Percentiles rank a stretch among this genome's conserved stretches.
These are phyloP conservation scores for Neopelma chrysocephalum DNA, from an alignment of 2,797 vertebrate genomes.

Conservation along the genomic window DNA sequence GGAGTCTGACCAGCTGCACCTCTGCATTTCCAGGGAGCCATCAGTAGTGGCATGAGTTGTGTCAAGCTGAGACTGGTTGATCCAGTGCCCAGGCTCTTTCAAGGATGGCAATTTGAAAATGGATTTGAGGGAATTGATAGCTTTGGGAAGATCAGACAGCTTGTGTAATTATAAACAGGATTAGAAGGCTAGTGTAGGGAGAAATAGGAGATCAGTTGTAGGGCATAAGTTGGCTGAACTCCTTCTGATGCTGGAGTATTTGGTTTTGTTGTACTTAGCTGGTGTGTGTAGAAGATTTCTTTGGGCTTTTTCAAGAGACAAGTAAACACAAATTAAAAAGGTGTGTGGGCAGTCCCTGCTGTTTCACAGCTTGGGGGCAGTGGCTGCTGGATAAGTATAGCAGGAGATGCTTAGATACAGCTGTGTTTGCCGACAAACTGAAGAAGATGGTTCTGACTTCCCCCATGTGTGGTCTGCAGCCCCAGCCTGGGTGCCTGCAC, in stretches of 20 bases:
- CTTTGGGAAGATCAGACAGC: constrained; percentile 72
- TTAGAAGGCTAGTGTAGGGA: constrained; percentile 65
- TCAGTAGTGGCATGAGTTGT: background rate
- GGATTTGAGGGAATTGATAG: constrained; percentile 57
- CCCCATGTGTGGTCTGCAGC: background rate
- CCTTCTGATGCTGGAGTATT: constrained; percentile 41
- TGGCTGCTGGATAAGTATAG: constrained; percentile 22
- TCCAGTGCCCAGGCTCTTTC: constrained; percentile 63
- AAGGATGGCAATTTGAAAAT: constrained; percentile 71
- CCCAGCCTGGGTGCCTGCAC: background rate
- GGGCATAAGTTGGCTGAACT: constrained; percentile 45
- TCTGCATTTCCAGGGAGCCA: constrained; percentile 32
- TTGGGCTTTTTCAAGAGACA: constrained; percentile 9
- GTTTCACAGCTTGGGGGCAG: constrained; percentile 38
- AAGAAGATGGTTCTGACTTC: constrained; percentile 42
- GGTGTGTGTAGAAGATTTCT: constrained; percentile 1
- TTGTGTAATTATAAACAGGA: constrained; percentile 77
- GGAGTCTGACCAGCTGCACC: constrained; percentile 56
- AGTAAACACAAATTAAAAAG: constrained; percentile 32
- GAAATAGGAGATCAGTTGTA: constrained; percentile 61
- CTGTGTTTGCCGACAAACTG: constrained; percentile 56
- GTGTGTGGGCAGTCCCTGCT: constrained; percentile 6
- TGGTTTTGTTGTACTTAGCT: constrained; percentile 55
- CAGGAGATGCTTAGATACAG: constrained; percentile 12
- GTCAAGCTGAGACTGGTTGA: constrained; percentile 46